Evolutionary conservation across 2,797 vertebrate species (phyloP).

Genomic region (Gastrophryne carolinensis): DNA sequence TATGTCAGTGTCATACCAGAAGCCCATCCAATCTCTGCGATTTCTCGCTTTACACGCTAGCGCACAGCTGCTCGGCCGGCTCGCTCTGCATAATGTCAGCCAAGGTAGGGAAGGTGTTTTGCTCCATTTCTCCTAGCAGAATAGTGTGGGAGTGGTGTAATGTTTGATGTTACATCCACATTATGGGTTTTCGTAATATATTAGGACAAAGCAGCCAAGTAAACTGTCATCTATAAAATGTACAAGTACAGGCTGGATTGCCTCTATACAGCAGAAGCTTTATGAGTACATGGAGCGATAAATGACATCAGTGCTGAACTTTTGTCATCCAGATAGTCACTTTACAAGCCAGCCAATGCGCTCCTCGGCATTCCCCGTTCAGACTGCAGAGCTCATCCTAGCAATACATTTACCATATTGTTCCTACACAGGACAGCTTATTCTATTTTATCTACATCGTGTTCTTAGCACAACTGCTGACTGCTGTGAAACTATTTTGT

Average conservation of each 20-base stretch:
- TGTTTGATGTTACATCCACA: conserved; percentile 31
- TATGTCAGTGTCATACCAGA: conserved; percentile 24
- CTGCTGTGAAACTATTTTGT: background rate
- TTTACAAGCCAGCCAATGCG: conserved; percentile 18
- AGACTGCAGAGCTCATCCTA: background rate
- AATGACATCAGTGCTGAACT: conserved; percentile 31
- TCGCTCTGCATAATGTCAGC: conserved; percentile 32
- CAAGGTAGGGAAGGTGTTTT: conserved; percentile 43
- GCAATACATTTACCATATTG: conserved; percentile 4
- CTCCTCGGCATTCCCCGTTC: conserved; percentile 1
- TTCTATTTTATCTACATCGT: background rate
- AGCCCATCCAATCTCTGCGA: background rate
- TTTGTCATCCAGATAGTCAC: conserved; percentile 44
- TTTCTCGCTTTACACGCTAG: conserved; percentile 20
- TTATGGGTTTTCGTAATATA: conserved; percentile 25
- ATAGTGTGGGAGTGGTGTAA: conserved; percentile 40
- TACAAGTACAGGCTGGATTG: conserved; percentile 11
- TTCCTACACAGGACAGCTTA: background rate
- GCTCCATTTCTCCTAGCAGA: conserved; percentile 36
- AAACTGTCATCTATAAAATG: conserved; percentile 18
- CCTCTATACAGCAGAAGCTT: conserved; percentile 41
- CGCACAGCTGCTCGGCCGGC: conserved; percentile 34
- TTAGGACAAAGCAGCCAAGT: conserved; percentile 15
- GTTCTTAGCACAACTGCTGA: background rate
- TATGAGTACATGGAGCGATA: conserved; percentile 38